Conservation (phyloP, 2,888 invertebrate species). For the Sesia bembeciformis region DNA sequence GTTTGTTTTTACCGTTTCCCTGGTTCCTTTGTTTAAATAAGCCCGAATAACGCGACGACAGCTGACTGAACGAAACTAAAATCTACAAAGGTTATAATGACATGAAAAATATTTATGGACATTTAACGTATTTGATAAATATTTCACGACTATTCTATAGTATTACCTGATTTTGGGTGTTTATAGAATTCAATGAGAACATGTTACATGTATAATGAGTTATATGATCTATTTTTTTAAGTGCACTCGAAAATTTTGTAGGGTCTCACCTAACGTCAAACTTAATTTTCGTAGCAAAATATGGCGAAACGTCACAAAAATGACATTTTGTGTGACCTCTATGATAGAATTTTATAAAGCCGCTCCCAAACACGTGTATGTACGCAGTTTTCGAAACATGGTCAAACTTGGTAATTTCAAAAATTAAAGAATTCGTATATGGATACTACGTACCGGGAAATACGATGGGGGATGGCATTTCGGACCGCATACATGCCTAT, state of each 20-base stretch:
- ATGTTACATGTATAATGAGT: slow-evolving; percentile 66
- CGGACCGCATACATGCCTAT: no score
- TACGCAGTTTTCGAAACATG: no score
- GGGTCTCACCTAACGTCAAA: slow-evolving; percentile 54
- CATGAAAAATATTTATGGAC: slow-evolving; percentile 16
- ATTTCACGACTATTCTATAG: background rate
- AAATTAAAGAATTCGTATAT: no score
- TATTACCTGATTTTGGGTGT: slow-evolving; percentile 68
- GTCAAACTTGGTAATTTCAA: no score
- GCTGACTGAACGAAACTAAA: slow-evolving; percentile 67
- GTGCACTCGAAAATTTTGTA: slow-evolving; percentile 74
- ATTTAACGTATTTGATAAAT: background rate
- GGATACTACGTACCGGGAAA: no score
- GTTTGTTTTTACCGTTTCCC: slow-evolving; percentile 34
- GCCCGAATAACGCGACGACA: slow-evolving; percentile 59
- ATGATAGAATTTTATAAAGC: no score
- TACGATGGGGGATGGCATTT: no score
- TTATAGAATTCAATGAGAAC: slow-evolving; percentile 72
- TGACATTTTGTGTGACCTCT: no score
- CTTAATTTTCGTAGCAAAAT: slow-evolving; percentile 8
- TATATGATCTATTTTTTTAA: slow-evolving; percentile 47
- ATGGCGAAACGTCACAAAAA: no score
- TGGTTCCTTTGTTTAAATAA: slow-evolving; percentile 61
- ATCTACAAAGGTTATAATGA: slow-evolving; percentile 64
- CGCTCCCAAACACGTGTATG: no score